Evolutionary conservation across 2,113 vertebrate species (phyloP).

Genomic region (Lepus timidus): DNA sequence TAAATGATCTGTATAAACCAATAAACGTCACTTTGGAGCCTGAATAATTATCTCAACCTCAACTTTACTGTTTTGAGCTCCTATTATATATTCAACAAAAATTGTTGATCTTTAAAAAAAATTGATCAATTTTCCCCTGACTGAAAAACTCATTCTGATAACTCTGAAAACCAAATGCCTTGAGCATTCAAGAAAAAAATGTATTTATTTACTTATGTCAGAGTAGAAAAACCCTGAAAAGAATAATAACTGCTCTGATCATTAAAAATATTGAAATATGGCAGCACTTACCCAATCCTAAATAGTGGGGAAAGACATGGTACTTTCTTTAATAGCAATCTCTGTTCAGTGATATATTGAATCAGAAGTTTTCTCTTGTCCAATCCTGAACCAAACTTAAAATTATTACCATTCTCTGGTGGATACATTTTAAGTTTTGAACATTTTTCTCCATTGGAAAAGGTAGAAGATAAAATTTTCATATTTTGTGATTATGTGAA

Average conservation of each 20-base stretch:
- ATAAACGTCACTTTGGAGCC: conserved; percentile 70
- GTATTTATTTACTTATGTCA: conserved; percentile 60
- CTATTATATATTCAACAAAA: neutral
- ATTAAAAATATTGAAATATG: neutral
- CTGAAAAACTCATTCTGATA: conserved; percentile 42
- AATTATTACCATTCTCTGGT: neutral
- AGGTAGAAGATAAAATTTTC: neutral
- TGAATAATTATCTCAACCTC: conserved; percentile 68
- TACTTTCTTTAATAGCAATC: conserved; percentile 12
- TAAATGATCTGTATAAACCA: conserved; percentile 75
- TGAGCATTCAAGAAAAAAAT: conserved; percentile 32
- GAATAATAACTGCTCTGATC: neutral
- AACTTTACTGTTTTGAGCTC: conserved; percentile 44
- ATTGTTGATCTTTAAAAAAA: neutral
- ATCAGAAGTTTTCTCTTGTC: neutral
- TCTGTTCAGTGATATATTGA: neutral
- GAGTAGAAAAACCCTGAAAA: conserved; percentile 44
- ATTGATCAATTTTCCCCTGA: conserved; percentile 28
- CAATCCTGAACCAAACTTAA: neutral
- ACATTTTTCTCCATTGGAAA: neutral
- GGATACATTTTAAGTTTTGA: conserved; percentile 20
- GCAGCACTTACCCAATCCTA: neutral
- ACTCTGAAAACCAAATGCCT: conserved; percentile 21
- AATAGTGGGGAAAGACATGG: neutral
- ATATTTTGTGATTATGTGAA: neutral